Evolutionary conservation across 2,797 vertebrate species (phyloP), one percentile per base, ranked within the genome.

Genomic region (Gallinago nigripennis): DNA sequence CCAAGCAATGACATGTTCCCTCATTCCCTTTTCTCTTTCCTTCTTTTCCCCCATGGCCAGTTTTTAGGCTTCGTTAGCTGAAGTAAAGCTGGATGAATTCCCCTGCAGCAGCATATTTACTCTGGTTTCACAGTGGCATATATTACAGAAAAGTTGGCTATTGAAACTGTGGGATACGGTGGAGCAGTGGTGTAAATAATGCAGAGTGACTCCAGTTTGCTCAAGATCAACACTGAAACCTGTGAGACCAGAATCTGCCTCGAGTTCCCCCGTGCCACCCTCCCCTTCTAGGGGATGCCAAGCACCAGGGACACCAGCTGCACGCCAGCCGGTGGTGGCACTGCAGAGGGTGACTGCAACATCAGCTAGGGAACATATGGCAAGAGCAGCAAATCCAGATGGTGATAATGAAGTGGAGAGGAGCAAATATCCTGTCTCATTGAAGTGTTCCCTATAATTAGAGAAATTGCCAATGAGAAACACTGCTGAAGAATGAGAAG

Each of bases 311-410:
- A 41, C 3, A 5, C 35, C 70, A 73, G 37, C 14, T 51, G 58
- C 66, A 17, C 0, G 0, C 6, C 72, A 86, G 60, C n/a, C 3
- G 2, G 69, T 0, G 0, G 18, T n/a, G 37, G 46, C 46, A 76
- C 33, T 35, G 28, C 19, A 8, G 43, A 66, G 43, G 17, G n/a
- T 35, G 68, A 15, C n/a, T 45, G 12, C 7, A 35, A 68, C 65
- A 65, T 37, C 89, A 86, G 46, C 64, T 54, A 54, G 54, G 46
- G 76, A 76, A 57, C 76, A n/a, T 17, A 58, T 14, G 93, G 80
- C 50, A 75, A n/a, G 12, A 91, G 53, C 83, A 88, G 60, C 35
- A 75, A 53, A 80, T 50, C 54, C 89, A 91, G 85, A 56, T 76
- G 69, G 79, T 76, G 85, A 92, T 76, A 86, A 77, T 24, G 54